Percentiles rank a stretch among this genome's conserved stretches.
phyloP scores from a whole-genome alignment of 2,797 vertebrate genomes.

The Anguilla anguilla region DNA sequence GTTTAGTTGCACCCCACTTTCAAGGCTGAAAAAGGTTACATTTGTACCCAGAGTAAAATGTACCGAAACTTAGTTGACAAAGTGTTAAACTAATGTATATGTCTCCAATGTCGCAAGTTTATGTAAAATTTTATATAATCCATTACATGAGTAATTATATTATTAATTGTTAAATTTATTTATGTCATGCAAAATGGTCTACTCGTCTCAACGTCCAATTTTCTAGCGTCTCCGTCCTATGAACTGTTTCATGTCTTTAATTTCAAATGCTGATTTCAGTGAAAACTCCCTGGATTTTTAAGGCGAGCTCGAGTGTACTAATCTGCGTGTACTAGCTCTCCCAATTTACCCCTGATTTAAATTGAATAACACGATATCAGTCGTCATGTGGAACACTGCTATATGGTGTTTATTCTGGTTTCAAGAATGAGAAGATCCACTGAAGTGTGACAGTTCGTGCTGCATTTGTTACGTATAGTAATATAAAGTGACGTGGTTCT shows the following conservation, averaged over 20 bases:
- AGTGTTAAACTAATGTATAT: constrained; percentile 63
- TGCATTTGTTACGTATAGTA: constrained; percentile 49
- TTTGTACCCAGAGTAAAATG: constrained; percentile 34
- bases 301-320: neutral
- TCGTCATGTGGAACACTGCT: neutral
- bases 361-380: neutral
- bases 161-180: neutral
- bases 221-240: neutral
- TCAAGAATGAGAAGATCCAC: neutral
- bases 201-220: neutral
- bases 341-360: neutral
- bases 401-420: neutral
- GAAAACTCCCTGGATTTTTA: neutral
- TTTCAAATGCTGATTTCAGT: neutral
- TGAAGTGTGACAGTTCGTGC: constrained; percentile 23
- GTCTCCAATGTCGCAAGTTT: constrained; percentile 39
- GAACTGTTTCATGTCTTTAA: neutral
- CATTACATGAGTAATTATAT: neutral
- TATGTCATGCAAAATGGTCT: neutral
- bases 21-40: neutral
- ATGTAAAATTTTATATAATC: neutral
- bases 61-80: constrained; percentile 63
- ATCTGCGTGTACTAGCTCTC: neutral
- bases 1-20: neutral
- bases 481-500: constrained; percentile 54